Evolutionary conservation across 2,797 vertebrate genomes (phyloP), one percentile per base, ranked within the genome.

Genomic region (Gymnoscopelus braueri): DNA sequence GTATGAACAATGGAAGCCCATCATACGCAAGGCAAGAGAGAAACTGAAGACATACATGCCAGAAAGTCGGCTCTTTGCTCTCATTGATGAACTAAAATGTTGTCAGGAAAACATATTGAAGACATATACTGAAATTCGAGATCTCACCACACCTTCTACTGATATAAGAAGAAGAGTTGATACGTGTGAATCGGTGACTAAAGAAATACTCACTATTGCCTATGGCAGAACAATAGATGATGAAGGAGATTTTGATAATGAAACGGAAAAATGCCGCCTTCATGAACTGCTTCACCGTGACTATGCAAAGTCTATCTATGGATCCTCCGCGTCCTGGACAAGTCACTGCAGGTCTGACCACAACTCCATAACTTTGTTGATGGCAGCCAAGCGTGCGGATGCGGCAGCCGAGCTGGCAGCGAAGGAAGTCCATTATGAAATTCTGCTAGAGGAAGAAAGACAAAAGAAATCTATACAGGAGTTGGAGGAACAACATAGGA

Each of bases 121-220:
- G 1, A 13, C 52, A 11, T 80, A 53, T 57, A n/a, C 10, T 5
- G 63, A 67, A 64, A 69, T 78, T 10, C 49, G 24, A 52, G 24
- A 71, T n/a, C 13, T 47, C 49, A 48, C 60, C 5, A 67, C 60
- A 24, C 71, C 71, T 2, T 74, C 79, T n/a, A 49, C 57, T 65
- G 67, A 74, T 4, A 6, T 66, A 11, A 77, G 74, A 24, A 1
- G 64, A 14, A 13, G 51, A 24, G 12, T 71, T 0, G 67, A 66
- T 55, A 56, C 71, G 5, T 71, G 68, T 56, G 71, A 78, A 44
- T 68, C 65, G 15, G 71, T 77, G 5, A 80, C 74, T 13, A 54
- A 32, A 19, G 65, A 76, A 50, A 77, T 77, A 23, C 59, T 50
- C 0, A 75, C 49, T 52, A 60, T 76, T 6, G 51, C 64, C 3